Base-by-base conservation (phyloP, 1,140 invertebrate species). In the Bombus turneri region DNA sequence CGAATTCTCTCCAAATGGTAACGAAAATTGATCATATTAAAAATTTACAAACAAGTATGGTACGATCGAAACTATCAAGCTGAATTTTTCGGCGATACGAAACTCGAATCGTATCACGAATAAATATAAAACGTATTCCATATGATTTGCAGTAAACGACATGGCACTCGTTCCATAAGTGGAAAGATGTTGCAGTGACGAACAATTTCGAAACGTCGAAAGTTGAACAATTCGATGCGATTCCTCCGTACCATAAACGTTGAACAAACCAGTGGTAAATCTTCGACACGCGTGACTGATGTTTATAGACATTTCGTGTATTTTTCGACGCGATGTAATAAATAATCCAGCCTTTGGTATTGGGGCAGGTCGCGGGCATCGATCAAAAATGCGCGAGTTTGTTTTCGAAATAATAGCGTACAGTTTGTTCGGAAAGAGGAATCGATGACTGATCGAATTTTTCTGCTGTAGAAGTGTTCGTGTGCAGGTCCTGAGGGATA, bases 201-300 rank as follows among this genome's bases (percentile, higher is more conserved):
- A 90, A 59, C 68, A 77, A 81, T 89, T 89, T 78, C 73, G 68
- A 87, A 90, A 90, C 81, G 88, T 90, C 77, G 74, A 82, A 87
- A 85, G 77, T 89, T 75, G n/a, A 34, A 39, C 86, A 86, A 87
- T 90, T 87, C 79, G 89, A 90, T 31, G 43, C 37, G 41, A 73
- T 77, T 53, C 22, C 13, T 43, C 15, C 18, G 43, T 1, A 47
- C 28, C 41, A 25, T 79, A 77, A 62, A 47, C 62, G 39, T 31
- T 22, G 39, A 53, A 43, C 39, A 74, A 78, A 82, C 47, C 62
- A 59, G 13, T 31, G 31, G 39, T 53, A 39, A 85, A 88, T 88
- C 72, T 74, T 88, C 25, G 1, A 22, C 34, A 25, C 18, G 31
- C 34, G 77, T 57, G 66, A 79, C 39, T 62, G 68, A 79, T 80